phyloP scores from a whole-genome alignment of 2,113 vertebrate genomes.

The Pionites leucogaster region DNA sequence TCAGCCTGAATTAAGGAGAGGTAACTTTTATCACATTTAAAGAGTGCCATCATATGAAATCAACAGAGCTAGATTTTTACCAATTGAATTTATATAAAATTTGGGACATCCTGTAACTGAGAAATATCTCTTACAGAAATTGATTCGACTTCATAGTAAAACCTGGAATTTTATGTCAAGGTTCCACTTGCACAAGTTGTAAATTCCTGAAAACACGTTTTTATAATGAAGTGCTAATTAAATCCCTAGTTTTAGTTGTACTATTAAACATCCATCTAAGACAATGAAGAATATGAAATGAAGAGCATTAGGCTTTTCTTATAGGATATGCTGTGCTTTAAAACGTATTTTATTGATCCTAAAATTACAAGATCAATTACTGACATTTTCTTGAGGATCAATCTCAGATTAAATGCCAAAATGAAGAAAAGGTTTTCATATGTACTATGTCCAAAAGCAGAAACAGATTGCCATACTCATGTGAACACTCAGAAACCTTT shows the following conservation, averaged over 20 bases:
- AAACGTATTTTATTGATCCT: constrained; percentile 62
- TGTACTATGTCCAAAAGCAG: constrained; percentile 15
- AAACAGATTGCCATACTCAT: constrained; percentile 9
- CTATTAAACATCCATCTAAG: not conserved
- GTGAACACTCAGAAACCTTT: constrained; percentile 48
- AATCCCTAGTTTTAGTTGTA: not conserved
- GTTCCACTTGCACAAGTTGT: not conserved
- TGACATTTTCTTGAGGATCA: constrained; percentile 50
- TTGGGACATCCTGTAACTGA: not conserved
- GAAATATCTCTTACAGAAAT: not conserved
- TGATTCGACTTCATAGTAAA: not conserved
- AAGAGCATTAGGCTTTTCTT: constrained; percentile 32
- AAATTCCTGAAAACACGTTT: not conserved
- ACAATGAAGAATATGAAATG: constrained; percentile 25
- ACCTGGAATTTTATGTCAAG: not conserved
- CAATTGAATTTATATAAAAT: not conserved
- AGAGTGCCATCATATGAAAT: not conserved
- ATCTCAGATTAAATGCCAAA: constrained; percentile 52
- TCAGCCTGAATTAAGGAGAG: not conserved
- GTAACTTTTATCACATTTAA: not conserved
- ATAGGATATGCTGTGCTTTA: constrained; percentile 44
- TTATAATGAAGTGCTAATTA: not conserved
- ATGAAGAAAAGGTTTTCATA: constrained; percentile 52
- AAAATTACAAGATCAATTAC: constrained; percentile 62
- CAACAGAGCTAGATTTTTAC: not conserved